Evolutionary conservation across 2,797 vertebrate genomes (phyloP).

Genomic region (Pipistrellus pygmaeus): DNA sequence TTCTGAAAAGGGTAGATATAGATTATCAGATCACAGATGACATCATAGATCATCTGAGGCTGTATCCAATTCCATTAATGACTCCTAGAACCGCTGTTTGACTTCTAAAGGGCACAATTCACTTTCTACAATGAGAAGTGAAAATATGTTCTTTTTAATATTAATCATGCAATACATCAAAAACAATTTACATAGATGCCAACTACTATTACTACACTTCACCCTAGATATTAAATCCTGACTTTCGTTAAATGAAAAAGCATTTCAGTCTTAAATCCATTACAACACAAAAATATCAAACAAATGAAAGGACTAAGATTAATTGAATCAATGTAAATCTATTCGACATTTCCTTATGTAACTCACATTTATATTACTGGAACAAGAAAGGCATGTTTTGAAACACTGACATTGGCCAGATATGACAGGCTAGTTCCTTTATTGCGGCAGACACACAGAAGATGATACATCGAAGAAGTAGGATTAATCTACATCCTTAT

Average conservation of each 20-base stretch:
- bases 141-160: not conserved
- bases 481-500: not conserved
- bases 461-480: not conserved
- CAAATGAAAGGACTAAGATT: constrained; percentile 8
- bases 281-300: constrained; percentile 29
- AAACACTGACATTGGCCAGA: not conserved
- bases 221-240: not conserved
- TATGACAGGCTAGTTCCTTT: not conserved
- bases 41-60: not conserved
- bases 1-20: not conserved
- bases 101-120: not conserved
- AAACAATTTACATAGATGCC: not conserved
- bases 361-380: not conserved
- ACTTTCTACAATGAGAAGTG: constrained; percentile 22
- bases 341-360: not conserved
- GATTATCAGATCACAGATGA: not conserved
- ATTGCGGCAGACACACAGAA: not conserved
- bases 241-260: constrained; percentile 37
- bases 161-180: not conserved
- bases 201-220: not conserved
- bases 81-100: not conserved
- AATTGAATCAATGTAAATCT: not conserved
- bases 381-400: not conserved
- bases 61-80: not conserved
- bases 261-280: not conserved